Evolutionary conservation across 2,797 vertebrate species (phyloP).

Genomic region (Crypturellus tataupa): DNA sequence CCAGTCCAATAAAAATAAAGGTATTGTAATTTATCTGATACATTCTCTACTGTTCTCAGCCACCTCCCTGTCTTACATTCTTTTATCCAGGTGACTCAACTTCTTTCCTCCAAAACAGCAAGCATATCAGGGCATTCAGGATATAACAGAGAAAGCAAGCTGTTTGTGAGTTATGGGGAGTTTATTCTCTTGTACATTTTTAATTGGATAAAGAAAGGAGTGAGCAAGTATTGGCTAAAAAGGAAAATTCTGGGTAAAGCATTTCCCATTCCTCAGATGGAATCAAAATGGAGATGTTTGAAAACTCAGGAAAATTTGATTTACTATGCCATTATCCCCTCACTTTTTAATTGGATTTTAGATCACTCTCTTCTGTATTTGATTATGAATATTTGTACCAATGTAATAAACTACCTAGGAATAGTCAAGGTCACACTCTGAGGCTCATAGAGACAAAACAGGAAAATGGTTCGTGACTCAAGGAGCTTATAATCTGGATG

Average conservation of each 20-base stretch:
- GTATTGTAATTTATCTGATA: slow-evolving; percentile 22
- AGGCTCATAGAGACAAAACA: not conserved
- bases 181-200: not conserved
- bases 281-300: not conserved
- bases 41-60: not conserved
- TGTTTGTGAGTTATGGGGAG: not conserved
- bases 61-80: slow-evolving; percentile 11
- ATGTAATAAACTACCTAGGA: not conserved
- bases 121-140: not conserved
- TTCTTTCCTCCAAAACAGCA: not conserved
- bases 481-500: not conserved
- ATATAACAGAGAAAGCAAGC: not conserved
- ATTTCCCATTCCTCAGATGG: not conserved
- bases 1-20: not conserved
- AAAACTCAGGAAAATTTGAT: not conserved
- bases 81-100: slow-evolving; percentile 39
- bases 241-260: not conserved
- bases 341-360: not conserved
- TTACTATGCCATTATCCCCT: not conserved
- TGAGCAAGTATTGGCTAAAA: not conserved
- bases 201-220: not conserved
- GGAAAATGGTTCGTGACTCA: not conserved
- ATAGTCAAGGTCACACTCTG: not conserved
- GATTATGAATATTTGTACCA: not conserved
- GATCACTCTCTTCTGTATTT: not conserved